Evolutionary conservation across 2,113 vertebrate species (phyloP), one percentile per base, ranked within the genome.

Genomic region (Parotia lawesii): DNA sequence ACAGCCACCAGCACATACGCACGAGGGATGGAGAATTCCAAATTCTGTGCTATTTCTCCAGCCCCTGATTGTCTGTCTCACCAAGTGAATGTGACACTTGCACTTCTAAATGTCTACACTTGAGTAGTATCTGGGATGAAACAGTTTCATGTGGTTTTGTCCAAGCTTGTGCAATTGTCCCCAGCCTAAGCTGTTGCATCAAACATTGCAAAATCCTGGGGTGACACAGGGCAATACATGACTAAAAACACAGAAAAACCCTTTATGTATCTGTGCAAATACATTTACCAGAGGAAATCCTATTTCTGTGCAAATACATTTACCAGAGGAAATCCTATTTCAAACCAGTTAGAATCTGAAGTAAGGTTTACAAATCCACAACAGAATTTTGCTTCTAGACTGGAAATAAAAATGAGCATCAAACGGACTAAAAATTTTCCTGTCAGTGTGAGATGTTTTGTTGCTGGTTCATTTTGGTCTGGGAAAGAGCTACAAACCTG

Each of bases 51-150:
- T 65, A 0, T 28, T 79, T 60, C 37, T 14, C 20, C 56, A 75
- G 33, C 5, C 40, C 31, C 38, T n/a, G 6, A 42, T 35, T 12
- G 53, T 66, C 15, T 44, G 13, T 60, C 38, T 51, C 38, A 58
- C 0, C 0, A 0, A 75, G 9, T 38, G 10, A 47, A 67, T 3
- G 7, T 0, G 2, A 28, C 24, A 35, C 11, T 48, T 27, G 11
- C 5, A 24, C 48, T 87, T 74, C 51, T 61, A 42, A 72, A 57
- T 15, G 5, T 31, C 70, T n/a, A 1, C 20, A 23, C 28, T 48
- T 38, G 7, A 56, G 35, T 4, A 48, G 31, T 4, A 13, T 2
- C 42, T 20, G 50, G 19, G 42, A 60, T 67, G 44, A 47, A 73
- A 42, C 8, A 38, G 47, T 22, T 53, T 48, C 8, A 17, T 2